Base-by-base conservation (phyloP, 1,140 invertebrate genomes). In the Cyclargus thomasi region DNA sequence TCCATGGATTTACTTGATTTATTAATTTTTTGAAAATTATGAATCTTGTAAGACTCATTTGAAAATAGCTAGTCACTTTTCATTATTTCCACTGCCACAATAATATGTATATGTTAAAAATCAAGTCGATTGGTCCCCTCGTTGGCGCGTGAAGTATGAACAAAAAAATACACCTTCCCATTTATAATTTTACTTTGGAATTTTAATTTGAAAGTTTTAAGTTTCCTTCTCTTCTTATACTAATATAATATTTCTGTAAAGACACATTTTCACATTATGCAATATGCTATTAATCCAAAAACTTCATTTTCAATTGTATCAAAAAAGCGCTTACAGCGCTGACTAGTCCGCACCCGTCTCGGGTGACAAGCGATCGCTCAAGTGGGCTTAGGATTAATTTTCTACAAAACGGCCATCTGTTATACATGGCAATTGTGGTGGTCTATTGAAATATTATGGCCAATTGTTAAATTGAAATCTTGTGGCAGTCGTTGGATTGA, bases 371-470 rank as follows among this genome's bases (percentile, higher is more conserved):
- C 84, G 68, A 82, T 81, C 75, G 71, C 70, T 80, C 75, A 75
- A 80, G 76, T 75, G 83, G 81, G 75, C 78, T 81, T 70, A 63
- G 79, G 81, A 88, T 88, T 86, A 83, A 85, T 86, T 85, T 82
- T 78, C 79, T 78, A 73, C 69, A 71, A 77, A 75, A 65, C 73
- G 69, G 73, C 71, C 85, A 88, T 88, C 83, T 87, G 85, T 82
- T 79, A 78, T 66, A 67, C 35, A 55, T 64, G 39, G 64, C 63
- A 70, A 70, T 70, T 67, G 68, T 39, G 14, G 20, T 11, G 39
- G 21, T 64, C 63, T 53, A 23, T 39, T 53, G 29, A 53, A n/a
- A 39, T 23, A 53, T 65, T 65, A 53, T 65, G 39, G 47, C 17
- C 17, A 21, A 1, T 21, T 22, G 17, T 29, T 36, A 18, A 23